Base-by-base conservation (phyloP, 2,797 vertebrate genomes). In the Centropyge bicolor region DNA sequence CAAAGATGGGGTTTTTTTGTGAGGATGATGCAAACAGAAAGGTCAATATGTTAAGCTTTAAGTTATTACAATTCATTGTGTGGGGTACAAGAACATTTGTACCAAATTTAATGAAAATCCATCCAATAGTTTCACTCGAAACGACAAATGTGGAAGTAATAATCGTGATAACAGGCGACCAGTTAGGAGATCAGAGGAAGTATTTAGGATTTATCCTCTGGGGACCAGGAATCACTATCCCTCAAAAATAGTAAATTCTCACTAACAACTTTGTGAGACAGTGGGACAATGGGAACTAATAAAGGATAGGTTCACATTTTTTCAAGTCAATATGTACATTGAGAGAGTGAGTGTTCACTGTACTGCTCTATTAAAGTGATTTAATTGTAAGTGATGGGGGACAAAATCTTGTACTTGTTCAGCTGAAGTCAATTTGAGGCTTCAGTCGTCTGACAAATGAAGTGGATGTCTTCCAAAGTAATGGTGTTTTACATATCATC, bases 131-230 rank as follows among this genome's bases (percentile, higher is more conserved):
- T 31, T 31, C 27, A 31, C 2, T 31, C 27, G 4, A 31, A 31
- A 31, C 27, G 4, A 31, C 27, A 31, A 31, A 31, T 31, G 27
- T 31, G 27, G 12, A 5, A 16, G 5, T n/a, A 22, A 52, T 16
- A 1, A 14, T n/a, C 12, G 13, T 11, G 5, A 11, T 4, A 24
- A 0, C 3, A 22, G n/a, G n/a, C n/a, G n/a, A n/a, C n/a, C 20
- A 38, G 66, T 43, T 19, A 35, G 8, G 9, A 16, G 16, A 40
- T 51, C 3, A 8, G 8, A 6, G n/a, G 14, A 56, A 20, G 41
- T 36, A 1, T 11, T 11, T 27, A 36, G 10, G 36, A 8, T 41
- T 40, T 8, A 43, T 52, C 24, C 17, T 20, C 10, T n/a, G n/a
- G 35, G 45, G 35, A 61, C 6, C 16, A 20, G 8, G 19, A 51